These are phyloP conservation scores for Ligdia adustata DNA, from an alignment of 2,888 invertebrate genomes.

Conservation along the genomic window DNA sequence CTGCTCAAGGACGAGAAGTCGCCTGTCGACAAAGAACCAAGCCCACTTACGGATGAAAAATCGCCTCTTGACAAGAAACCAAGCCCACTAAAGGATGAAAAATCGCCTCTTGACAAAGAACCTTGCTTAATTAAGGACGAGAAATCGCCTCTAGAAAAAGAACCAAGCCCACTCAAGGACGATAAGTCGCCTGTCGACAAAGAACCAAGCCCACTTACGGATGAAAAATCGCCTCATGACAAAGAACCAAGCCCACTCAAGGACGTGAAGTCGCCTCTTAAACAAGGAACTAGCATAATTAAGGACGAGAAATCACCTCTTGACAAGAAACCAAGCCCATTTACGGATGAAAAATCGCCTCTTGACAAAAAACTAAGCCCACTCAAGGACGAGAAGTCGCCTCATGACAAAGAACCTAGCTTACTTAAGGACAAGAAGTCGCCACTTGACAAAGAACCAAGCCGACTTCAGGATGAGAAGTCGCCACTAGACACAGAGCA, in stretches of 20 bases:
- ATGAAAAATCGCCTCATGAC: neutral
- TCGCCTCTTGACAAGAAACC: conserved; percentile 18
- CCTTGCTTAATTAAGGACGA: conserved; percentile 11
- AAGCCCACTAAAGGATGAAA: conserved; percentile 26
- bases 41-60: conserved; percentile 5
- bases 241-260: neutral
- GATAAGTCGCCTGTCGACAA: conserved; percentile 17
- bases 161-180: conserved; percentile 16
- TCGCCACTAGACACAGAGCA: too few relatives aligned
- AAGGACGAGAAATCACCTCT: neutral
- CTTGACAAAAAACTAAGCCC: neutral
- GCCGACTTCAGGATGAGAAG: too few relatives aligned
- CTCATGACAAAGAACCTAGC: neutral
- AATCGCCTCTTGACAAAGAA: conserved; percentile 12
- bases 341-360: neutral
- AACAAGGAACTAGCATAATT: neutral
- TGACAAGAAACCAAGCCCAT: neutral
- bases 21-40: neutral
- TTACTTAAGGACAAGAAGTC: too few relatives aligned
- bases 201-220: neutral
- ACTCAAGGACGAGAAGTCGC: neutral
- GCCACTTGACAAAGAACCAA: too few relatives aligned
- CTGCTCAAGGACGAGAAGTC: conserved; percentile 1
- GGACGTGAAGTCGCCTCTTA: neutral
- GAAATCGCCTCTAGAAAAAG: conserved; percentile 18